Base-by-base conservation (phyloP, 2,888 invertebrate genomes). In the Lottia scabra region DNA sequence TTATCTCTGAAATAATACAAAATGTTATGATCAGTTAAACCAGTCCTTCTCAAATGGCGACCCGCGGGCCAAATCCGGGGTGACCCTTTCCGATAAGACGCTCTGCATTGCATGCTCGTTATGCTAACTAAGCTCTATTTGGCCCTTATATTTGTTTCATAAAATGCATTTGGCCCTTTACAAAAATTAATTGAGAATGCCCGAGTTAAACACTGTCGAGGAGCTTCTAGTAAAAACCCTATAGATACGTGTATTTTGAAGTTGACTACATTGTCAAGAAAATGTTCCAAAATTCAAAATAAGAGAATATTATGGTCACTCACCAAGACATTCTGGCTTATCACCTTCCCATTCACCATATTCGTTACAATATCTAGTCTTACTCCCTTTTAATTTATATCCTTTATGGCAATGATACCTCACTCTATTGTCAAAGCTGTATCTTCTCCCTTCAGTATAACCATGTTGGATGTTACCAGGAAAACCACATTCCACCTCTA, bases 271-370 rank as follows among this genome's bases (percentile, higher is more conserved):
- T 65, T 19, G 15, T 38, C 30, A 4, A 26, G 3, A n/a, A 23
- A n/a, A 19, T 43, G 5, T n/a, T n/a, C 1, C 19, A 23, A 45
- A 13, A 45, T n/a, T n/a, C 44, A 43, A 13, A 12, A 43, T 15
- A 19, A 66, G n/a, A 43, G 38, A 8, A 15, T 10, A n/a, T 4
- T n/a, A 4, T 30, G 4, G 6, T 6, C 2, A 38, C 78, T 67
- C 74, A 86, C 86, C 77, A 73, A 79, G 76, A 77, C 89, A 90
- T 12, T 64, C 68, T 0, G 89, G 88, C 19, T 71, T 67, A 0
- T 78, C 78, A 1, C 84, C 85, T 68, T 82, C 85, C 90, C 89
- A 89, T 12, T 78, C 74, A 0, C 88, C 87, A 70, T 80, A 80
- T n/a, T 81, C 84, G 19, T 83, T 84, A 74, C 90, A 90, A 23